Evolutionary conservation across 2,113 vertebrate species (phyloP).

Genomic region (Notothenia coriiceps): DNA sequence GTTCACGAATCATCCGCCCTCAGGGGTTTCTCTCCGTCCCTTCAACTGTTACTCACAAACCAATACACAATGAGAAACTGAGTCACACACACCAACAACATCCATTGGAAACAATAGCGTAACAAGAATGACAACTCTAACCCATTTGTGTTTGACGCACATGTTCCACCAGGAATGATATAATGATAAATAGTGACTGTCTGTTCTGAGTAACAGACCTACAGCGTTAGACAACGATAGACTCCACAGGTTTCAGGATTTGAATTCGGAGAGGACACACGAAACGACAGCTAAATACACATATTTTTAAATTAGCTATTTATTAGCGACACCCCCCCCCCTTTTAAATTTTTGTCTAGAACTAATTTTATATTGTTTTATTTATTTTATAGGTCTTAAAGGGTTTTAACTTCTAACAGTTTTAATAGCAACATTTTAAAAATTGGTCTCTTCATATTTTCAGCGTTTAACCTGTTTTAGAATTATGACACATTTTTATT

Average conservation of each 20-base stretch:
- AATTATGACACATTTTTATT: no score
- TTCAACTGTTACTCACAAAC: slow-evolving; percentile 47
- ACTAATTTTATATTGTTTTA: no score
- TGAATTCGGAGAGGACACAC: not conserved
- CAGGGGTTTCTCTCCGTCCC: slow-evolving; percentile 36
- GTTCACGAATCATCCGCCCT: slow-evolving; percentile 51
- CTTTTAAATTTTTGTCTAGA: no score
- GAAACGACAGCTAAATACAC: not conserved
- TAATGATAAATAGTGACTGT: slow-evolving; percentile 24
- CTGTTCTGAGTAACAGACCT: not conserved
- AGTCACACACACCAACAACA: slow-evolving; percentile 14
- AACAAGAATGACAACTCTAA: slow-evolving; percentile 8
- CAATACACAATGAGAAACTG: slow-evolving; percentile 23
- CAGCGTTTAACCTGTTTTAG: no score
- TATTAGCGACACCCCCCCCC: no score
- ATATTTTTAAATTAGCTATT: no score
- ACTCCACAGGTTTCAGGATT: slow-evolving; percentile 10
- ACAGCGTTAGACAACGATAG: no score
- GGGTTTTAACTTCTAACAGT: no score
- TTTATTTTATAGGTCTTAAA: no score
- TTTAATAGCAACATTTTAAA: no score
- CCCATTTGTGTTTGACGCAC: slow-evolving; percentile 13
- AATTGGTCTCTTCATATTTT: no score
- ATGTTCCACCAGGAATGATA: not conserved
- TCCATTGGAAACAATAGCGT: not conserved